These are phyloP conservation scores for Alaudala cheleensis DNA, from an alignment of 2,113 vertebrate genomes.

Conservation along the genomic window DNA sequence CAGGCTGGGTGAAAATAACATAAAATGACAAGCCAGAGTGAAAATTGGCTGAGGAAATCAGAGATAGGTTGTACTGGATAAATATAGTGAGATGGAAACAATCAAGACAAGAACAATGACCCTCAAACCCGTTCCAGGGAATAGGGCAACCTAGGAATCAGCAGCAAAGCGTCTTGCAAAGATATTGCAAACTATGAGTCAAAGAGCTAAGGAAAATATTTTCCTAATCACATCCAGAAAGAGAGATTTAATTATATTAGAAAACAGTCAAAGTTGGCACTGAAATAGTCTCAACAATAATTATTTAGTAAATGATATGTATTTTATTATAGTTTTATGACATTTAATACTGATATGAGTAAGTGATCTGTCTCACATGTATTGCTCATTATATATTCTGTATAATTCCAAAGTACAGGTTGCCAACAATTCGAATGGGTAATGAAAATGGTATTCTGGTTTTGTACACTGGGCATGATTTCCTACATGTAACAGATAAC, in stretches of 20 bases:
- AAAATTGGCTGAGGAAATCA: not conserved
- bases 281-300: constrained; percentile 17
- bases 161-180: not conserved
- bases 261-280: not conserved
- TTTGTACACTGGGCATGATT: not conserved
- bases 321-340: constrained; percentile 43
- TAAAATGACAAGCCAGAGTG: not conserved
- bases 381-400: not conserved
- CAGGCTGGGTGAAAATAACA: not conserved
- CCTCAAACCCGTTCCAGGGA: not conserved
- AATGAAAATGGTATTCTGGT: not conserved
- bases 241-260: not conserved
- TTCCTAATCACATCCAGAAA: constrained; percentile 8
- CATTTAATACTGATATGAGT: constrained; percentile 5
- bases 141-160: not conserved
- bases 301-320: not conserved
- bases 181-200: not conserved
- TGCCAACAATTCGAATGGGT: not conserved
- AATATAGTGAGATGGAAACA: not conserved
- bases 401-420: constrained; percentile 35
- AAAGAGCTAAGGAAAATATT: not conserved
- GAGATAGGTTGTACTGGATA: not conserved
- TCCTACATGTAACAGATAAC: not conserved
- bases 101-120: not conserved
- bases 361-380: not conserved